Conservation (phyloP, 1,140 invertebrate genomes). For the Scaptomyza hsui region DNA sequence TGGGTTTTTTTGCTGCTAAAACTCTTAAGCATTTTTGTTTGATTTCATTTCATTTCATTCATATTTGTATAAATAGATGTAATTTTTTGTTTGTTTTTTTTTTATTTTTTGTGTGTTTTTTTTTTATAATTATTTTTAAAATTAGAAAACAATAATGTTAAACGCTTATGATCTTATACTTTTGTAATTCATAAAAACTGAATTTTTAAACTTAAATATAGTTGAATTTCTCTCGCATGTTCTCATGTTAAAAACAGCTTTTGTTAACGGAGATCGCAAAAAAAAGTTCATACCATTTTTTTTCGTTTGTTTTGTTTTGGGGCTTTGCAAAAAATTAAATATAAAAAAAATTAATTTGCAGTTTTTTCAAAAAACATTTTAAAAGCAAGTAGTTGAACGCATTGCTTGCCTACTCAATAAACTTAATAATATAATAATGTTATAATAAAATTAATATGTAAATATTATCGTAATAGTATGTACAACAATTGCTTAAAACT, state of each 20-base stretch:
- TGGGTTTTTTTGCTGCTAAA: conserved; percentile 74
- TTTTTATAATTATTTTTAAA: conserved; percentile 58
- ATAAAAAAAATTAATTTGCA: conserved; percentile 61
- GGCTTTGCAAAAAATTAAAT: conserved; percentile 35
- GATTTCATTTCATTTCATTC: conserved; percentile 33
- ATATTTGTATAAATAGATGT: conserved; percentile 34
- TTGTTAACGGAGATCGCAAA: conserved; percentile 26
- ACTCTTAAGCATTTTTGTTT: conserved; percentile 67
- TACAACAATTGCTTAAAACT: conserved; percentile 74
- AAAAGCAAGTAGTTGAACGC: conserved; percentile 67
- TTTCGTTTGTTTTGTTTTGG: conserved; percentile 32
- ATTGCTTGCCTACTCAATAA: conserved; percentile 59
- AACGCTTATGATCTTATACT: conserved; percentile 47
- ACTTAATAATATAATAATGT: conserved; percentile 48
- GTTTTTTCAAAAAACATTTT: conserved; percentile 79
- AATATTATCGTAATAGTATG: conserved; percentile 52
- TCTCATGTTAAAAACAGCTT: conserved; percentile 11
- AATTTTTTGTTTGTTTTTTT: conserved; percentile 33
- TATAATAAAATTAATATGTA: conserved; percentile 43
- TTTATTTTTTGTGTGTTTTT: conserved; percentile 28
- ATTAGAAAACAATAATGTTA: conserved; percentile 77
- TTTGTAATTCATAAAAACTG: conserved; percentile 75
- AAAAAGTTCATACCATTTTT: conserved; percentile 58
- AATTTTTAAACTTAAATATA: conserved; percentile 68
- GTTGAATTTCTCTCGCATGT: conserved; percentile 43